Percentiles rank a stretch among this genome's conserved stretches.
These are phyloP conservation scores for Tenebrio molitor DNA, from an alignment of 1,140 invertebrate species.

Conservation along the genomic window DNA sequence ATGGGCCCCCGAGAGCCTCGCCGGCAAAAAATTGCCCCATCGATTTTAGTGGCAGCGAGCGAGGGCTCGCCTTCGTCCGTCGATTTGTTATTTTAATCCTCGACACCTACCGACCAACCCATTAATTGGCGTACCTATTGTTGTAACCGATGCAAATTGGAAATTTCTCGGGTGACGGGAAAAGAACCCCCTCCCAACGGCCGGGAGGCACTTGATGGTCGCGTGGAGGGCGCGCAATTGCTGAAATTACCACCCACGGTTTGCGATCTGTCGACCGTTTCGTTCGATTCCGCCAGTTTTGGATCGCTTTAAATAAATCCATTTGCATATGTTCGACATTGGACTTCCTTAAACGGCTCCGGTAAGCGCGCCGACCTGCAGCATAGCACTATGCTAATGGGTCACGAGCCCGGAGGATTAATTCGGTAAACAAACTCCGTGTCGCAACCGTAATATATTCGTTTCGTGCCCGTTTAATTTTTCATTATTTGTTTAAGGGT, in stretches of 20 bases:
- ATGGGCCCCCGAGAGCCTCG: too few species aligned
- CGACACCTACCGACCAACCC: slow-evolving; percentile 17
- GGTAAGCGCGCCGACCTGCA: slow-evolving; percentile 15
- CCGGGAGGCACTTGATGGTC: neutral
- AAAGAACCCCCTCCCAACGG: neutral
- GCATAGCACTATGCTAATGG: slow-evolving; percentile 31
- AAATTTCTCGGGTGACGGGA: neutral
- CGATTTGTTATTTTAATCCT: slow-evolving; percentile 32
- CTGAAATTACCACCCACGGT: slow-evolving; percentile 19
- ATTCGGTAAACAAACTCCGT: slow-evolving; percentile 5
- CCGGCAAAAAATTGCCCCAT: too few species aligned
- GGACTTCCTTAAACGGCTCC: slow-evolving; percentile 43
- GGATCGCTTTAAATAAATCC: slow-evolving; percentile 5
- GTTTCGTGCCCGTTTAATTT: neutral
- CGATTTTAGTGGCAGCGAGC: too few species aligned
- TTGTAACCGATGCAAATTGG: slow-evolving; percentile 40
- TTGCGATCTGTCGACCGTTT: slow-evolving; percentile 23
- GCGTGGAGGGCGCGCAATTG: slow-evolving; percentile 37
- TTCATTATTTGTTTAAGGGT: neutral
- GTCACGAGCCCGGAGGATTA: slow-evolving; percentile 35
- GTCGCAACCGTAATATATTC: neutral
- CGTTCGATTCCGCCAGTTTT: slow-evolving; percentile 9
- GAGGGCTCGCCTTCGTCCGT: too few species aligned
- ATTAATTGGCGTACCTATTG: slow-evolving; percentile 41
- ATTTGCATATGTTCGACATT: slow-evolving; percentile 45